Percentiles rank a stretch among this genome's conserved stretches.
Evolutionary conservation across 2,113 vertebrate species (phyloP).

Genomic region (Pterocles burchelli): DNA sequence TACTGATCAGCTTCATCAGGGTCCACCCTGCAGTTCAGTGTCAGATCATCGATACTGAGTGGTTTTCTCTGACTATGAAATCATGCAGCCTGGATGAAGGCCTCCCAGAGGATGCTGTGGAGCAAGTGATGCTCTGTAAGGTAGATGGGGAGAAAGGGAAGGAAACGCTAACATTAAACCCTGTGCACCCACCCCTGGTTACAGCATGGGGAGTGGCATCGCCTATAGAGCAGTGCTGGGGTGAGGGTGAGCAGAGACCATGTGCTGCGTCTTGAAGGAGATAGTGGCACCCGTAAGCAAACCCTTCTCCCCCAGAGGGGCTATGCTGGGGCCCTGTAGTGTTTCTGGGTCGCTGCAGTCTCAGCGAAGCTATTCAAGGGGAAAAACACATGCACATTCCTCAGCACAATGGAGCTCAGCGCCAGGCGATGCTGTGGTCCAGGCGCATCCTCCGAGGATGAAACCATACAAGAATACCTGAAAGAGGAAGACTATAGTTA

Average conservation of each 20-base stretch:
- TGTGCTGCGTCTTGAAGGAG: background rate
- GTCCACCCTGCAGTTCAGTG: background rate
- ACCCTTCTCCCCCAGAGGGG: background rate
- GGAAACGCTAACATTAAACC: background rate
- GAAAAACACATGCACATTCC: slow-evolving; percentile 42
- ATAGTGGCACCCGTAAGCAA: background rate
- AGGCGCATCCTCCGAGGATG: background rate
- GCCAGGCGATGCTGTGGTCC: background rate
- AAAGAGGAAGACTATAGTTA: slow-evolving; percentile 45
- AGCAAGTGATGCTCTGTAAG: accelerated
- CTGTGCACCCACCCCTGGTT: background rate
- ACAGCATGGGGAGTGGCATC: background rate
- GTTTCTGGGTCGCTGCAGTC: background rate
- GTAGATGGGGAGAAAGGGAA: background rate
- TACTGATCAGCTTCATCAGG: background rate
- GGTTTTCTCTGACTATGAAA: background rate
- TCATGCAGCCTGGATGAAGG: accelerated
- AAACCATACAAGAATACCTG: slow-evolving; percentile 35
- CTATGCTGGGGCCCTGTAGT: background rate
- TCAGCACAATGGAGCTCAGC: slow-evolving; percentile 6
- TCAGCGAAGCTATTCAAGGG: slow-evolving; percentile 34
- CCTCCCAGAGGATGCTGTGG: background rate
- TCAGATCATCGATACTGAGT: background rate
- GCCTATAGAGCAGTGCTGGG: background rate
- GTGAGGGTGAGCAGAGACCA: background rate